Evolutionary conservation across 1,140 invertebrate genomes (phyloP).

Genomic region (Holcopasites calliopsidis): DNA sequence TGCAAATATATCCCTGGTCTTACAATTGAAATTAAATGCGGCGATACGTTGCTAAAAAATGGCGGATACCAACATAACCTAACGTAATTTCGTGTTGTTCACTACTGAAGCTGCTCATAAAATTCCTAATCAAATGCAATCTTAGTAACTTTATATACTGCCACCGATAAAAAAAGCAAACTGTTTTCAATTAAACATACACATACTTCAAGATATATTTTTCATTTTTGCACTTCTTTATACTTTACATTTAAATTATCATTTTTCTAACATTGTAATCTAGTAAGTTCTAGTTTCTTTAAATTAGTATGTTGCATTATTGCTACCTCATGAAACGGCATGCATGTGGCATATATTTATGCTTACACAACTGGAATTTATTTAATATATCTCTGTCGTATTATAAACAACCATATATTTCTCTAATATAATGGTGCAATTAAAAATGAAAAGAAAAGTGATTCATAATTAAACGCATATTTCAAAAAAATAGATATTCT

Average conservation of each 20-base stretch:
- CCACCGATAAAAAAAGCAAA: background rate
- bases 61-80: too few species aligned
- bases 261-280: background rate
- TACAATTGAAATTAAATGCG: too few species aligned
- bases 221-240: background rate
- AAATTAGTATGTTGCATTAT: background rate
- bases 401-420: too few species aligned
- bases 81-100: too few species aligned
- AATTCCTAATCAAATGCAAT: slow-evolving; percentile 13
- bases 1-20: too few species aligned
- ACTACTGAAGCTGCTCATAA: too few species aligned
- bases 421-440: too few species aligned
- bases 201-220: background rate
- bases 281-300: background rate
- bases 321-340: background rate
- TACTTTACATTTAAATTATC: background rate
- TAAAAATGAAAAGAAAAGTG: too few species aligned
- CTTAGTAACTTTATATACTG: background rate
- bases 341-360: background rate
- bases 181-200: background rate
- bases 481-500: background rate
- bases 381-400: background rate
- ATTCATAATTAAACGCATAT: background rate
- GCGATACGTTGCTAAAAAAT: too few species aligned
- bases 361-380: background rate